These are phyloP conservation scores for Mycetomoellerius zeteki DNA, from an alignment of 1,140 invertebrate species.

Conservation along the genomic window DNA sequence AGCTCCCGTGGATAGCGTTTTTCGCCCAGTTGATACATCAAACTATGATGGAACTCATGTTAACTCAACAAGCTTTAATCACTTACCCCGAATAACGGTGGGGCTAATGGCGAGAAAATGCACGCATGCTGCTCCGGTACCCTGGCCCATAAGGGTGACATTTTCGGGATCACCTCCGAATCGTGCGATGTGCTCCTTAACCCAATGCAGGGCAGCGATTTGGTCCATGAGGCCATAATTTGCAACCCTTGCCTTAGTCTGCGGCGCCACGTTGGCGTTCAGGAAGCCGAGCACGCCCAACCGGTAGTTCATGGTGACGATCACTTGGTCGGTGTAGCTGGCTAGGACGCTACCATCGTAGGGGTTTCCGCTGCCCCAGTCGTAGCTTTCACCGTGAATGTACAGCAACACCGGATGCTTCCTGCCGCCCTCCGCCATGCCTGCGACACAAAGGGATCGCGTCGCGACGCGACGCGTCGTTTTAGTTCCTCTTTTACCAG, in stretches of 20 bases:
- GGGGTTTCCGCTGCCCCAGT: conserved; percentile 97
- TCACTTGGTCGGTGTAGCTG: conserved; percentile 96
- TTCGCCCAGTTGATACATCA: background rate
- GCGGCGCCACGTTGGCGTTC: conserved; percentile 93
- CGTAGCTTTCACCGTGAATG: conserved; percentile 98
- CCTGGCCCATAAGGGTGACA: conserved; percentile 97
- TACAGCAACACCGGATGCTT: conserved; percentile 96
- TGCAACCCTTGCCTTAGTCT: conserved; percentile 93
- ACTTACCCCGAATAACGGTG: conserved; percentile 94
- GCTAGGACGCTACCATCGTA: conserved; percentile 97
- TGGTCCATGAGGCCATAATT: conserved; percentile 98
- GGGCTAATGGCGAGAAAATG: conserved; percentile 98
- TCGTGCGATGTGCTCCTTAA: conserved; percentile 95
- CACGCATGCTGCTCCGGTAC: conserved; percentile 97
- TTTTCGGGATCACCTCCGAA: conserved; percentile 96
- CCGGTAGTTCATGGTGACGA: conserved; percentile 98
- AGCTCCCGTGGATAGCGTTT: background rate
- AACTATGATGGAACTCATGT: background rate
- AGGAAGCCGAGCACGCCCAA: conserved; percentile 97
- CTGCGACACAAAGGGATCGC: conserved; percentile 73
- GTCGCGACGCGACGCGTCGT: conserved; percentile 55
- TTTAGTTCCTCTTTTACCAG: conserved; percentile 45
- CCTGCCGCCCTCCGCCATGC: conserved; percentile 86
- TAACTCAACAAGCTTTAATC: background rate
- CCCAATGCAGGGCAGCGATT: conserved; percentile 96